These are phyloP conservation scores for Podarcis cretensis DNA, from an alignment of 2,113 vertebrate species.

Conservation along the genomic window DNA sequence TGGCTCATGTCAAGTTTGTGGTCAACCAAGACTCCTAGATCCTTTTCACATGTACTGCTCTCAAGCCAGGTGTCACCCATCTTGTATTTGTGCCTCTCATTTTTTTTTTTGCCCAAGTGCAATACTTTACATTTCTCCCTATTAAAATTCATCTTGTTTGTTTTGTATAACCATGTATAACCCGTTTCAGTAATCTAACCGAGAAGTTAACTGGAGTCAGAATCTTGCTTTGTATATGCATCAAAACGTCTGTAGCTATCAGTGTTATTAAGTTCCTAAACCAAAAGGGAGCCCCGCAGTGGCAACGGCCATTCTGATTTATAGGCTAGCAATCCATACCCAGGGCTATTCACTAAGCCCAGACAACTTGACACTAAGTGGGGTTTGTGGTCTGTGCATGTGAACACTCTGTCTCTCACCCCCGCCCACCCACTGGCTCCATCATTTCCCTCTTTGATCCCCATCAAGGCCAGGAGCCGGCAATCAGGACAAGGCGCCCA, in stretches of 20 bases:
- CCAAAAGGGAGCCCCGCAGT: not conserved
- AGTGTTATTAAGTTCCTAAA: not conserved
- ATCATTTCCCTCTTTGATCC: not conserved
- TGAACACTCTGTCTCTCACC: too few relatives aligned
- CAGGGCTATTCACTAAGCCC: not conserved
- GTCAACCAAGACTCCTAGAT: too few relatives aligned
- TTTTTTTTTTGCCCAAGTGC: too few relatives aligned
- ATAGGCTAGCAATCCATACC: not conserved
- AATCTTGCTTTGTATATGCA: not conserved
- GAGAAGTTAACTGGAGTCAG: too few relatives aligned
- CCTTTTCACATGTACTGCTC: too few relatives aligned
- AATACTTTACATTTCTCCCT: too few relatives aligned
- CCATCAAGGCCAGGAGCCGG: not conserved
- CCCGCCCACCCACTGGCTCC: not conserved
- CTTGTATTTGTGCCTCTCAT: too few relatives aligned
- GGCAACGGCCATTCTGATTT: not conserved
- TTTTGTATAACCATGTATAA: too few relatives aligned
- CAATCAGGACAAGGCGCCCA: not conserved
- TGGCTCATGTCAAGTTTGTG: too few relatives aligned
- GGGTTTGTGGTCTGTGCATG: not conserved
- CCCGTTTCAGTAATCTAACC: not conserved
- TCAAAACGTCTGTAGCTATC: too few relatives aligned
- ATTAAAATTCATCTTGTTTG: too few relatives aligned
- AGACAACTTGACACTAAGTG: not conserved
- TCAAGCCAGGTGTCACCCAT: too few relatives aligned